Base-by-base conservation (phyloP, 2,113 vertebrate species). In the Mirounga angustirostris region DNA sequence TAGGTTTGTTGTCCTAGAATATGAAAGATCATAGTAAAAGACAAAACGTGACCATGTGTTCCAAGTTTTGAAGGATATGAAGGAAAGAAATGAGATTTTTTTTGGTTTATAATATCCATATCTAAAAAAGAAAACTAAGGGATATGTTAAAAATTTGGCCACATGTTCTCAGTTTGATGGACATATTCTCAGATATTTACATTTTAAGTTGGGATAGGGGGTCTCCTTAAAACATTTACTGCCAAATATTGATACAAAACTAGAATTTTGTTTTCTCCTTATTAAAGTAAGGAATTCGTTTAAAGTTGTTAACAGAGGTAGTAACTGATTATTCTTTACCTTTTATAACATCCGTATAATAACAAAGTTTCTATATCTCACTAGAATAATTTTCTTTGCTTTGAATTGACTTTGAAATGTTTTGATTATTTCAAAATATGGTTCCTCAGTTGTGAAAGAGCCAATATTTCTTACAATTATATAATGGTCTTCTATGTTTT, bases 1-100 rank as follows among this genome's bases (percentile, higher is more conserved):
- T 40, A 94, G 5, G 0, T 90, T 85, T 87, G 14, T 74, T 4
- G 14, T 94, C 86, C 22, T 83, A 90, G 26, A 97, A 87, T 33
- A 61, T 71, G 50, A 71, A 86, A 86, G 33, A 73, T 86, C 36
- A 54, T 33, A 78, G 15, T 58, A 7, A 95, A 89, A 16, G 54
- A 81, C 43, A 85, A 71, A 91, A 46, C 7, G 28, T n/a, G 13
- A 61, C 19, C 24, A 67, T 69, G 78, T 80, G 1, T 69, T 80
- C 12, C 26, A 98, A 92, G 14, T 80, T 94, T 73, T 90, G 84
- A 96, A 80, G 21, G 13, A 1, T 79, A 58, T 67, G 43, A 87
- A 74, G 46, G 56, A 92, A 95, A 22, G 1, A 19, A 89, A 93
- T 65, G 61, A 15, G 50, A 91, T 89, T 71, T 89, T 28, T 2